Evolutionary conservation across 1,140 invertebrate species (phyloP).

Genomic region (Lasaia peninsularis): DNA sequence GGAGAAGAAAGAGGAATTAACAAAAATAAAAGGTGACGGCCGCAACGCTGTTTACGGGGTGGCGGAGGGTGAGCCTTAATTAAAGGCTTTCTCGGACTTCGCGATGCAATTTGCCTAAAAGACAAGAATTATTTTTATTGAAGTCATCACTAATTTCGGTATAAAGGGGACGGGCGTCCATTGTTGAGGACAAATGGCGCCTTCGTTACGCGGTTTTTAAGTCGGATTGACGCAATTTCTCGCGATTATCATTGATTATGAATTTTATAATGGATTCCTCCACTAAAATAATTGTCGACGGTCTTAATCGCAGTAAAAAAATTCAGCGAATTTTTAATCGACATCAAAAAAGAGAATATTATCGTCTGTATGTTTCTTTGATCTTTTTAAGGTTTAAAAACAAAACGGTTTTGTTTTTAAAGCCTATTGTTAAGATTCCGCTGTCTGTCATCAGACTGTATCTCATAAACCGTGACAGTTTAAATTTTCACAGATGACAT

Average conservation of each 20-base stretch:
- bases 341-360: too few species aligned
- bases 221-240: slow-evolving; percentile 47
- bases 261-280: slow-evolving; percentile 22
- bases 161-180: slow-evolving; percentile 50
- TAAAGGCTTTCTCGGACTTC: slow-evolving; percentile 75
- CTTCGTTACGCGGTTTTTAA: slow-evolving; percentile 69
- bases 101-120: slow-evolving; percentile 76
- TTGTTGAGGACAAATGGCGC: slow-evolving; percentile 71
- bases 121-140: slow-evolving; percentile 78
- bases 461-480: too few species aligned
- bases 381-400: too few species aligned
- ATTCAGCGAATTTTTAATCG: too few species aligned
- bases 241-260: slow-evolving; percentile 40
- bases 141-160: slow-evolving; percentile 75
- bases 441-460: too few species aligned
- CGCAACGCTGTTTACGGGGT: slow-evolving; percentile 67
- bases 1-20: slow-evolving; percentile 74
- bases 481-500: too few species aligned
- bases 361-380: too few species aligned
- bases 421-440: too few species aligned
- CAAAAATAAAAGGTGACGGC: slow-evolving; percentile 78
- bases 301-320: neutral
- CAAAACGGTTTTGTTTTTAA: too few species aligned
- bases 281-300: neutral
- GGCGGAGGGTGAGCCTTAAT: slow-evolving; percentile 63